These are phyloP conservation scores for Holothuria glaberrima DNA, from an alignment of 35 echinoderm and acorn worm genomes.

Conservation along the genomic window DNA sequence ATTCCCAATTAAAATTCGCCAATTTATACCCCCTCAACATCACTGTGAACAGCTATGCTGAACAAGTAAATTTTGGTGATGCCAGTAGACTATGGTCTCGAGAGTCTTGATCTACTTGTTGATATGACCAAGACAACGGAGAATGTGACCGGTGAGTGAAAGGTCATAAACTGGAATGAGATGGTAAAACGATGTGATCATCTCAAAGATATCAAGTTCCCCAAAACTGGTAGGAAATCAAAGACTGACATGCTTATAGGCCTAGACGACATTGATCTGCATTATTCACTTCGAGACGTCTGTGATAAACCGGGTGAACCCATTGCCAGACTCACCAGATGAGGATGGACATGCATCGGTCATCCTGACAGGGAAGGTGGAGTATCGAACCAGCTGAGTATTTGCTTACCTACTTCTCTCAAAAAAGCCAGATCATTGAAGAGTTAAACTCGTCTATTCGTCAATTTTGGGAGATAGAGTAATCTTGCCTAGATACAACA, in stretches of 20 bases:
- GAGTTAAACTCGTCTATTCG: neutral
- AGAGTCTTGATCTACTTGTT: no score
- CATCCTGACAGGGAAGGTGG: neutral
- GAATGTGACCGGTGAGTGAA: neutral
- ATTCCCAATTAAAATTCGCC: no score
- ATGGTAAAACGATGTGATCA: neutral
- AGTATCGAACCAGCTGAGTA: neutral
- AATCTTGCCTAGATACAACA: no score
- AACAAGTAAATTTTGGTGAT: no score
- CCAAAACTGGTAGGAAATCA: neutral
- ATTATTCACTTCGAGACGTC: no score
- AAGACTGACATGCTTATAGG: neutral
- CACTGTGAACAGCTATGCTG: no score
- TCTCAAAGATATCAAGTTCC: conserved; percentile 13
- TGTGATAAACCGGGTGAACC: no score
- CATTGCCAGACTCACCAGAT: no score
- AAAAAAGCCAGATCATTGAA: conserved; percentile 2
- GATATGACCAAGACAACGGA: neutral
- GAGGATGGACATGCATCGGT: neutral
- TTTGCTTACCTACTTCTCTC: neutral
- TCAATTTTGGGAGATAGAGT: no score
- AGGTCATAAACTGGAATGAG: neutral
- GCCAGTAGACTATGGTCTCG: no score
- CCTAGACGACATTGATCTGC: no score
- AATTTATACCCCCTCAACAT: no score